These are phyloP conservation scores for Himalopsyche phryganea DNA, from an alignment of 1,140 invertebrate species.

Conservation along the genomic window DNA sequence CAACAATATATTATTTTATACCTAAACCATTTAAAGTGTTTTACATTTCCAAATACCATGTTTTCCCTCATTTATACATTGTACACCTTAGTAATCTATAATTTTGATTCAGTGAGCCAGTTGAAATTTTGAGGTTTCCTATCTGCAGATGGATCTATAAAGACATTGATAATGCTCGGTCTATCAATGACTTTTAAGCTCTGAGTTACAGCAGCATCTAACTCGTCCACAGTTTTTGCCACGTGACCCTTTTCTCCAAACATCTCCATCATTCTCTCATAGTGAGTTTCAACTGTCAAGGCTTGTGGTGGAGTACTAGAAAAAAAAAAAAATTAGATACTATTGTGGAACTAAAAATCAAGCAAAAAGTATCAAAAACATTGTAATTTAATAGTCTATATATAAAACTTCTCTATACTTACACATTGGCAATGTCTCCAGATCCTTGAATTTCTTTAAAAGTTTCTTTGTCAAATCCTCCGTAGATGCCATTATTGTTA, in stretches of 20 bases:
- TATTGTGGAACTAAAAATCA: no score
- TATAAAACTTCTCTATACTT: slow-evolving; percentile 39
- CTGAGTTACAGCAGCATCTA: slow-evolving; percentile 65
- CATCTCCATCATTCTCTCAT: slow-evolving; percentile 87
- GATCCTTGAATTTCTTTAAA: slow-evolving; percentile 66
- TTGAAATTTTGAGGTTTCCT: slow-evolving; percentile 86
- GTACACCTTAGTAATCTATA: slow-evolving; percentile 50
- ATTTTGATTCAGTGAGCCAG: slow-evolving; percentile 89
- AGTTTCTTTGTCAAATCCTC: slow-evolving; percentile 74
- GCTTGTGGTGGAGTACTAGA: slow-evolving; percentile 78
- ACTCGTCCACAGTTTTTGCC: slow-evolving; percentile 71
- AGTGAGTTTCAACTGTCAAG: slow-evolving; percentile 72
- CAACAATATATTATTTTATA: no score
- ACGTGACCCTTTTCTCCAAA: slow-evolving; percentile 79
- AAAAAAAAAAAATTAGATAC: slow-evolving; percentile 39
- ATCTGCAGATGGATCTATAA: slow-evolving; percentile 83
- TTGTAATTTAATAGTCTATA: slow-evolving; percentile 15
- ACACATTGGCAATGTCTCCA: slow-evolving; percentile 64
- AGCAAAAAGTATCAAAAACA: no score
- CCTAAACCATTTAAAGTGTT: background rate
- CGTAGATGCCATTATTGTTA: slow-evolving; percentile 95
- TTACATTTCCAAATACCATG: background rate
- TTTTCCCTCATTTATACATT: background rate
- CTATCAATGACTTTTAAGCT: slow-evolving; percentile 65
- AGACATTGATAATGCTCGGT: slow-evolving; percentile 86